A percentile compares a stretch with the other conserved stretches of the same genome.
These are phyloP conservation scores for Xenopus tropicalis DNA, from an alignment of 2,113 vertebrate genomes.

Conservation along the genomic window UCB_Xtro_10.0 CM004450.2:36443501-36444000, in stretches of 20 bases:
- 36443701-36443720: slow-evolving; percentile 82
- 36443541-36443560: slow-evolving; percentile 22
- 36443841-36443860: slow-evolving; percentile 81
- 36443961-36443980: slow-evolving; percentile 67
- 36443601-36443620: not conserved
- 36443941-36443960: slow-evolving; percentile 78
- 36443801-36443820: slow-evolving; percentile 80
- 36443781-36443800: slow-evolving; percentile 86
- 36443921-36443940: slow-evolving; percentile 84
- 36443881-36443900: slow-evolving; percentile 78
- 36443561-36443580: slow-evolving; percentile 5
- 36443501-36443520: slow-evolving; percentile 1
- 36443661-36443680: slow-evolving; percentile 77
- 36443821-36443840: slow-evolving; percentile 91
- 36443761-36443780: slow-evolving; percentile 86
- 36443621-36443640: slow-evolving; percentile 49
- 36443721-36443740: slow-evolving; percentile 80
- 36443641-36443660: slow-evolving; percentile 56
- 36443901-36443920: slow-evolving; percentile 75
- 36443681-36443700: slow-evolving; percentile 72
- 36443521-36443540: slow-evolving; percentile 21
- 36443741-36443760: slow-evolving; percentile 88
- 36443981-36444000: slow-evolving; percentile 71
- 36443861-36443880: slow-evolving; percentile 87
- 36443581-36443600: slow-evolving; percentile 10